Percentiles rank a stretch among this genome's conserved stretches.
phyloP scores from a whole-genome alignment of 1,140 invertebrate genomes.

The Battus philenor region DNA sequence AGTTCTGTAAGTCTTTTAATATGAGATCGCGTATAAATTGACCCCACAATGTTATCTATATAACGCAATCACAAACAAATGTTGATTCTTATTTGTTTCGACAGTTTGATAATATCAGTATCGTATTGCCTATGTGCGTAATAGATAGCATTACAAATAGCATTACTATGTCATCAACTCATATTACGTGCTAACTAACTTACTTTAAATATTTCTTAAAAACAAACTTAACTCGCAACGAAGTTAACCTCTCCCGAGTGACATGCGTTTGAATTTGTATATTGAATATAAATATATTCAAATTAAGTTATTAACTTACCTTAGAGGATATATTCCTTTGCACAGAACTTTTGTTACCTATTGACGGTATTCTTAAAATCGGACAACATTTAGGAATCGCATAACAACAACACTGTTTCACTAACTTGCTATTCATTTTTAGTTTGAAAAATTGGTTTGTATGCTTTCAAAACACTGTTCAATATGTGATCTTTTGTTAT shows the following conservation, averaged over 20 bases:
- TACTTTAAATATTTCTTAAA: constrained; percentile 3
- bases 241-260: background rate
- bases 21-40: constrained; percentile 36
- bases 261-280: constrained; percentile 9
- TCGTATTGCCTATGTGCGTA: constrained; percentile 2
- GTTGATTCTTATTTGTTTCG: constrained; percentile 24
- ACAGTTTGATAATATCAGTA: constrained; percentile 14
- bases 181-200: constrained; percentile 7
- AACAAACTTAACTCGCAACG: background rate
- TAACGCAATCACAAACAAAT: constrained; percentile 59
- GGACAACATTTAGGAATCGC: constrained; percentile 4
- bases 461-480: constrained; percentile 19
- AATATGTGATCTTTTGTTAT: constrained; percentile 27
- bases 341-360: background rate
- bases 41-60: constrained; percentile 42
- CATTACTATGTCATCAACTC: background rate
- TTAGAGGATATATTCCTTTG: constrained; percentile 11
- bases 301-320: constrained; percentile 3
- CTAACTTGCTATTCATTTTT: constrained; percentile 9
- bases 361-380: background rate
- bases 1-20: constrained; percentile 21
- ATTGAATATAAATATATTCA: background rate
- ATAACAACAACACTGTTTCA: constrained; percentile 8
- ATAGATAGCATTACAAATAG: background rate
- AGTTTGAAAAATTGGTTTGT: background rate